phyloP scores from a whole-genome alignment of 92 coral and sea anemone genomes.

The Hydrozoanthus gracilis region DNA sequence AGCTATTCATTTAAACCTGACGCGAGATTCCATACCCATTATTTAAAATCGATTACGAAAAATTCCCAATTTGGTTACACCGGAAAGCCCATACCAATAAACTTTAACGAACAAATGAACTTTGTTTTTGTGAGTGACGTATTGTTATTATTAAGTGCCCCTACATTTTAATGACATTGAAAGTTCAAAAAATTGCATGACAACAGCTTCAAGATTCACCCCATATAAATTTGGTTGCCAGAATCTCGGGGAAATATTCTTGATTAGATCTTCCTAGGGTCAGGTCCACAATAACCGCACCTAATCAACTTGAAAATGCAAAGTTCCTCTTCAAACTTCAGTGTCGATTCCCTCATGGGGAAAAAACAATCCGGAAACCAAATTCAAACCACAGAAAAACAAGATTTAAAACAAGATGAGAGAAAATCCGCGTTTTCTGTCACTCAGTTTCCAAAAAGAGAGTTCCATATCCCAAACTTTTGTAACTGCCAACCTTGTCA shows the following conservation, averaged over 20 bases:
- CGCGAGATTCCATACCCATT: conserved; percentile 33
- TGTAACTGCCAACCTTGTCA: conserved; percentile 94
- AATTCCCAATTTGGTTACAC: conserved; percentile 58
- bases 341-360: conserved; percentile 86
- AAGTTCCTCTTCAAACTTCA: conserved; percentile 66
- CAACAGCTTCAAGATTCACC: conserved; percentile 11
- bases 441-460: conserved; percentile 76
- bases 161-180: conserved; percentile 51
- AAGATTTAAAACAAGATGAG: conserved; percentile 54
- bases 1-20: conserved; percentile 39
- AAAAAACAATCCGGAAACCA: conserved; percentile 68
- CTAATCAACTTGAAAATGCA: conserved; percentile 53
- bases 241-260: background rate
- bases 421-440: conserved; percentile 84
- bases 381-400: conserved; percentile 51
- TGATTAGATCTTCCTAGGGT: background rate
- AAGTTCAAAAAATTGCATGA: conserved; percentile 25
- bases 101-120: conserved; percentile 81
- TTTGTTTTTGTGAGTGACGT: conserved; percentile 72
- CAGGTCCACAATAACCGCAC: conserved; percentile 42
- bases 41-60: conserved; percentile 44
- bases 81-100: conserved; percentile 77
- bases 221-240: conserved; percentile 26
- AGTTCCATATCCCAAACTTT: conserved; percentile 68
- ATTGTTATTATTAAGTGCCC: conserved; percentile 58